phyloP scores from a whole-genome alignment of 2,888 invertebrate species.

The Agrotis ipsilon region DNA sequence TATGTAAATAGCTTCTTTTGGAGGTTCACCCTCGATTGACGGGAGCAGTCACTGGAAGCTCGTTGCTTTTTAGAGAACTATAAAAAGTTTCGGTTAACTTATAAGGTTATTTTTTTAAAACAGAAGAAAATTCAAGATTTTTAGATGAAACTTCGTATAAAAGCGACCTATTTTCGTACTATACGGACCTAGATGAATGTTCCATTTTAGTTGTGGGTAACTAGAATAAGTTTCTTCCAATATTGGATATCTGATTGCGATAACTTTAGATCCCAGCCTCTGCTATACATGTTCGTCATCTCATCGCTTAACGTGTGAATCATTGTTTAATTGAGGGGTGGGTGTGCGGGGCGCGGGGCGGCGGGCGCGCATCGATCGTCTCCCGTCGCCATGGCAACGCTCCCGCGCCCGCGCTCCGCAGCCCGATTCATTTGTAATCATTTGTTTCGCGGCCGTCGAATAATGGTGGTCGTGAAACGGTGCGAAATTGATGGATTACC shows the following conservation, averaged over 20 bases:
- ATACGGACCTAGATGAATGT: conserved; percentile 10
- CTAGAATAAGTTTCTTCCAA: not conserved
- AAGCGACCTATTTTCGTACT: conserved; percentile 3
- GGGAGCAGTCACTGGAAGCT: conserved; percentile 25
- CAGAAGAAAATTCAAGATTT: not conserved
- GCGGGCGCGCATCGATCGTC: conserved; percentile 87
- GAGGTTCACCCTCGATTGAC: conserved; percentile 40
- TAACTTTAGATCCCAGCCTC: conserved; percentile 41
- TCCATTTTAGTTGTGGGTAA: not conserved
- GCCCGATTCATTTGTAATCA: conserved; percentile 90
- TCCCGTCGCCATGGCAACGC: conserved; percentile 85
- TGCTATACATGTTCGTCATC: conserved; percentile 79
- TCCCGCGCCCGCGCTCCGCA: conserved; percentile 70
- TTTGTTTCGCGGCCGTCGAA: conserved; percentile 89
- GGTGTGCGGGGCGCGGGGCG: conserved; percentile 73
- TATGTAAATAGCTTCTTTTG: conserved; percentile 59
- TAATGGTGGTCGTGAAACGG: conserved; percentile 86
- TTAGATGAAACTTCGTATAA: conserved; percentile 2
- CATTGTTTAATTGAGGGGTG: conserved; percentile 88
- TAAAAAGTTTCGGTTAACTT: conserved; percentile 22
- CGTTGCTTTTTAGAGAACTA: conserved; percentile 37
- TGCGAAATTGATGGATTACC: conserved; percentile 86
- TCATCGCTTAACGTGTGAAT: conserved; percentile 86
- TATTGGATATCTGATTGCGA: conserved; percentile 8
- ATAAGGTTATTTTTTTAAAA: not conserved